phyloP scores from a whole-genome alignment of 2,888 invertebrate species.

The Aphodius granarius region DNA sequence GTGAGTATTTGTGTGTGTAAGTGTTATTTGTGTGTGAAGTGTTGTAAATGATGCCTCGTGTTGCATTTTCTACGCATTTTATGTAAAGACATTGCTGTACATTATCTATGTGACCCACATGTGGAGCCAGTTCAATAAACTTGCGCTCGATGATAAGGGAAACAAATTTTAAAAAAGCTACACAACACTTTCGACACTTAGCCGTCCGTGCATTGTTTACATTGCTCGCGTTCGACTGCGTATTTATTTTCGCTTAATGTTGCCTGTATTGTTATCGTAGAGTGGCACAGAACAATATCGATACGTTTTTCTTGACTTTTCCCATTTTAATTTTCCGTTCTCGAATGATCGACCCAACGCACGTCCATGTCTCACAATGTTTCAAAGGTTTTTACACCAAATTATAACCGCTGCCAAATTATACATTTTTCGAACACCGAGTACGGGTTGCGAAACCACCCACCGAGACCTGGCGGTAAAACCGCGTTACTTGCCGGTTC shows the following conservation, averaged over 20 bases:
- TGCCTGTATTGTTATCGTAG: not conserved
- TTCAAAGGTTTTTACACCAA: too few species aligned
- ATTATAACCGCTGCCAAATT: too few species aligned
- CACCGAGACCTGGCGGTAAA: too few species aligned
- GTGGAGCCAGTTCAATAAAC: slow-evolving; percentile 44
- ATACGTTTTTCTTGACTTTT: not conserved
- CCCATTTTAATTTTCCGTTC: not conserved
- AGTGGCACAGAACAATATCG: not conserved
- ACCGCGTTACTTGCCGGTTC: too few species aligned
- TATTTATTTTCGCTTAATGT: slow-evolving; percentile 3
- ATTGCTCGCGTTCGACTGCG: slow-evolving; percentile 17
- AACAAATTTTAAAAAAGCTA: slow-evolving; percentile 37
- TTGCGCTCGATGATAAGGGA: slow-evolving; percentile 38
- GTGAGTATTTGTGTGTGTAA: too few species aligned
- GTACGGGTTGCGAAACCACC: too few species aligned
- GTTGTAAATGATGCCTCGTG: not conserved
- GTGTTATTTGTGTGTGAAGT: not conserved
- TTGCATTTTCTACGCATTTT: slow-evolving; percentile 1
- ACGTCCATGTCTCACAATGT: too few species aligned
- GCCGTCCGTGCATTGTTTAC: slow-evolving; percentile 20
- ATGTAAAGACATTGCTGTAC: slow-evolving; percentile 26
- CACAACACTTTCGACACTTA: slow-evolving; percentile 27
- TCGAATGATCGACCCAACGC: not conserved
- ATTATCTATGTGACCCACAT: slow-evolving; percentile 42
- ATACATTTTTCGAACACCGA: too few species aligned